phyloP scores from a whole-genome alignment of 2,888 invertebrate species.

The Boloria euphrosyne region DNA sequence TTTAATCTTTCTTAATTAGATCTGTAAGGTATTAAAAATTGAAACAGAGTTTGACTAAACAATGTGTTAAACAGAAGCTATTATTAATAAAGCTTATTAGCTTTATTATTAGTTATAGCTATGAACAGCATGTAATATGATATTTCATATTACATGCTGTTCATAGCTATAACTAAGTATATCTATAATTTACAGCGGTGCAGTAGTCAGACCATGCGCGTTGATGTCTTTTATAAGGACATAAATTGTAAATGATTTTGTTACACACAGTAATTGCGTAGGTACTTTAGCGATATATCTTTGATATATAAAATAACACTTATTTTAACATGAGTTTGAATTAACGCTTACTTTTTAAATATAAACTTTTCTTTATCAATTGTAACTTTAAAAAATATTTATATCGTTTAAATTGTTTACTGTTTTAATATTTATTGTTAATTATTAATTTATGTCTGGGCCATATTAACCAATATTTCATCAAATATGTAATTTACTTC shows the following conservation, averaged over 20 bases:
- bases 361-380: too few species aligned
- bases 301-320: constrained; percentile 5
- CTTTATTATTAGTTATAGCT: too few species aligned
- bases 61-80: not conserved
- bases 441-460: too few species aligned
- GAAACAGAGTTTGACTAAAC: not conserved
- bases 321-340: too few species aligned
- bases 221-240: constrained; percentile 56
- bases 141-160: not conserved
- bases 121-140: not conserved
- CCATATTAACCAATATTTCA: not conserved
- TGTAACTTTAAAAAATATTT: too few species aligned
- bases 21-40: too few species aligned
- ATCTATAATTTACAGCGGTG: too few species aligned
- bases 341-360: too few species aligned
- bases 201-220: constrained; percentile 42
- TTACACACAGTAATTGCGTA: constrained; percentile 1
- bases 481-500: not conserved
- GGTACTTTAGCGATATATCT: constrained; percentile 4
- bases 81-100: too few species aligned
- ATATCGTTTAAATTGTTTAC: too few species aligned
- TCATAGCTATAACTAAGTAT: not conserved
- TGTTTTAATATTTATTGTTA: too few species aligned
- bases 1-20: too few species aligned
- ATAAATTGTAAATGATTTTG: constrained; percentile 22